phyloP scores from a whole-genome alignment of 2,888 invertebrate species.

The Trichogramma evanescens region DNA sequence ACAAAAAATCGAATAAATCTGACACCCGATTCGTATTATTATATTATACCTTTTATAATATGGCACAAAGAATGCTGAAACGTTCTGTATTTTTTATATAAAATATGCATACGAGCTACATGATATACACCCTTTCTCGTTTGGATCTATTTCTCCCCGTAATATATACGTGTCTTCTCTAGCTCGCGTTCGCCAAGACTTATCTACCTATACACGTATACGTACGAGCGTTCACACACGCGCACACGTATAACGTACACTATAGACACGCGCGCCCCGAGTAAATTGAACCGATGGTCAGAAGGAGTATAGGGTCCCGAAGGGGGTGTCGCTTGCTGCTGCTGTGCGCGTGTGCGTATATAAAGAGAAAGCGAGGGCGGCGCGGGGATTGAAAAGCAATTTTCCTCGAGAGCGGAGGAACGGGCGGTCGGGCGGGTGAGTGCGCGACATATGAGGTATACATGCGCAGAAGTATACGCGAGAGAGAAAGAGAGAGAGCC shows the following conservation, averaged over 20 bases:
- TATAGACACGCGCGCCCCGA: background rate
- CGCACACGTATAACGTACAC: background rate
- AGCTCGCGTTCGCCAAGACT: background rate
- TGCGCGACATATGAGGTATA: slow-evolving; percentile 28
- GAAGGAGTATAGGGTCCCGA: slow-evolving; percentile 8
- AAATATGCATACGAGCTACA: no score
- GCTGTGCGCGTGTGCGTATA: slow-evolving; percentile 15
- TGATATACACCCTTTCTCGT: no score
- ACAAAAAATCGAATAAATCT: no score
- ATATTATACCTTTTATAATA: no score
- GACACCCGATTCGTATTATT: no score
- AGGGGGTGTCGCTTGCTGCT: slow-evolving; percentile 24
- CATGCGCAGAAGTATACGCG: slow-evolving; percentile 31
- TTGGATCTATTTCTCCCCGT: no score
- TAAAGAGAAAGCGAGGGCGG: background rate
- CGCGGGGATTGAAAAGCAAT: slow-evolving; percentile 48
- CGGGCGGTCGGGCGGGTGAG: slow-evolving; percentile 14
- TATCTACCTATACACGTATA: background rate
- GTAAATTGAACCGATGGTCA: slow-evolving; percentile 8
- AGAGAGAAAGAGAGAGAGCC: slow-evolving; percentile 26
- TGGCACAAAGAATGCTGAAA: no score
- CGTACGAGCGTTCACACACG: background rate
- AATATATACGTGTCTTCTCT: no score
- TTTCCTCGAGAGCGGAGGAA: slow-evolving; percentile 34
- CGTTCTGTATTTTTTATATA: no score